Conservation (phyloP, 2,113 vertebrate species). For the Salvelinus fontinalis region DNA sequence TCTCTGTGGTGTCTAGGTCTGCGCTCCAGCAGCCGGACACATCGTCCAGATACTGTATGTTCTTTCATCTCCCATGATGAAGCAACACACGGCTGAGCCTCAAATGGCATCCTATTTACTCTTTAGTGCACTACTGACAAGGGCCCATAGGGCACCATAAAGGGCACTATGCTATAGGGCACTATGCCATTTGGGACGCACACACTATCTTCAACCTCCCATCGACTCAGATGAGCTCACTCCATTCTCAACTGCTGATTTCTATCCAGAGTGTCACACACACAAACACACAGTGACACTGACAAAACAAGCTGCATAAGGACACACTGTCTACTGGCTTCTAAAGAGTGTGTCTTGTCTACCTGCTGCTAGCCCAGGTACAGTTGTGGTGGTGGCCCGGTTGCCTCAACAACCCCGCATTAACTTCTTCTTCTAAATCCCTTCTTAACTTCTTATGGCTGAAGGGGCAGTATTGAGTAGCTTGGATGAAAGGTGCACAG, state of each 20-base stretch:
- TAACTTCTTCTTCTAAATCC: slow-evolving; percentile 49
- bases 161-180: no score
- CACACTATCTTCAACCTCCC: slow-evolving; percentile 28
- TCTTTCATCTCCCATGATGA: slow-evolving; percentile 33
- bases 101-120: background rate
- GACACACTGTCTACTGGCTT: slow-evolving; percentile 1
- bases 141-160: no score
- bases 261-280: background rate
- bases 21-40: slow-evolving; percentile 9
- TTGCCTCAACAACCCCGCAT: slow-evolving; percentile 48
- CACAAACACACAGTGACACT: background rate
- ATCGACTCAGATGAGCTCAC: slow-evolving; percentile 27
- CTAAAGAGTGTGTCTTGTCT: background rate
- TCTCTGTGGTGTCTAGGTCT: slow-evolving; percentile 13
- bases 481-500: no score
- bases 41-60: background rate
- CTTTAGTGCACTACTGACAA: no score
- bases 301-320: background rate
- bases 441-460: slow-evolving; percentile 29
- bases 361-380: slow-evolving; percentile 21
- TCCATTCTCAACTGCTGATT: slow-evolving; percentile 35
- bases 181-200: no score
- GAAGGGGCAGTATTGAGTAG: no score
- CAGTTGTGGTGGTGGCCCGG: slow-evolving; percentile 38
- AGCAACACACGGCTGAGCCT: slow-evolving; percentile 35